Conservation (phyloP, 2,113 vertebrate genomes). For the Pituophis catenifer region DNA sequence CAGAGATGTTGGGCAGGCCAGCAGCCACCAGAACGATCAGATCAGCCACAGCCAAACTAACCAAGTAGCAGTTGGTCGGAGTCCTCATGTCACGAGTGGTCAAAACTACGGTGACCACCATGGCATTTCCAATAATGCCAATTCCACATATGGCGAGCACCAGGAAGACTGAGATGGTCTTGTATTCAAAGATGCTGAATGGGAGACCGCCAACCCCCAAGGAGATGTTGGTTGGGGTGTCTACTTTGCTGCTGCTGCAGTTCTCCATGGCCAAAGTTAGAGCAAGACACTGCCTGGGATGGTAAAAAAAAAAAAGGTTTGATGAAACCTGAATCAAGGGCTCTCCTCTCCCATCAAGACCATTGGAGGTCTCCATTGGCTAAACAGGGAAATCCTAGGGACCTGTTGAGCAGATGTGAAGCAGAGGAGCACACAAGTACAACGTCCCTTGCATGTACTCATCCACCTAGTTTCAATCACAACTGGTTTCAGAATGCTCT, state of each 20-base stretch:
- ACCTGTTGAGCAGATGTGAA: background rate
- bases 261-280: conserved; percentile 53
- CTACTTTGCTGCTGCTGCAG: conserved; percentile 54
- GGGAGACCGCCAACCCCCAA: conserved; percentile 47
- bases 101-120: conserved; percentile 80
- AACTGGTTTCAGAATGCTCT: background rate
- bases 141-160: conserved; percentile 73
- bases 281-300: too few relatives aligned
- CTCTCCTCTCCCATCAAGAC: background rate
- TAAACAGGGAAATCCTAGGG: background rate
- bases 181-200: conserved; percentile 71
- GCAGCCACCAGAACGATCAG: conserved; percentile 76
- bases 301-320: background rate
- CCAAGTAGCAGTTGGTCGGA: conserved; percentile 81
- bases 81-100: conserved; percentile 76
- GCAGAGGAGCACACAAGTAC: background rate
- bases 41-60: conserved; percentile 78
- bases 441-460: background rate
- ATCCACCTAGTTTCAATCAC: background rate
- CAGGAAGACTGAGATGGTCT: conserved; percentile 72
- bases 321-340: background rate
- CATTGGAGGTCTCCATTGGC: background rate
- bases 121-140: conserved; percentile 80
- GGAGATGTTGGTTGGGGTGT: conserved; percentile 72
- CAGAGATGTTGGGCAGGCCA: conserved; percentile 75